A percentile compares a stretch with the other conserved stretches of the same genome.
These are phyloP conservation scores for Colossoma macropomum DNA, from an alignment of 2,113 vertebrate species.

Conservation along the genomic window DNA sequence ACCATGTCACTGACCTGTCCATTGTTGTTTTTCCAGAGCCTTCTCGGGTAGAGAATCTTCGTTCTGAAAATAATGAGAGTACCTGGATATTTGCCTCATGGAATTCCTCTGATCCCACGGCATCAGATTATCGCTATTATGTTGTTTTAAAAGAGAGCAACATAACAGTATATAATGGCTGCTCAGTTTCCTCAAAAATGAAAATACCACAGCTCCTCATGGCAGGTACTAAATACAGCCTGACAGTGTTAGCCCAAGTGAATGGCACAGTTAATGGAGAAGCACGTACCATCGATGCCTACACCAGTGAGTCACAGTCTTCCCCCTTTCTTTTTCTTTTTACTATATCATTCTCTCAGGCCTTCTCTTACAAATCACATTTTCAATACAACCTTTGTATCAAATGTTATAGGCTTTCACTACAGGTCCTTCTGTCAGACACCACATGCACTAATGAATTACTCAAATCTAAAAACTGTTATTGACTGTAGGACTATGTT, in stretches of 20 bases:
- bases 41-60: neutral
- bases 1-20: neutral
- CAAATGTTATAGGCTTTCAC: too few relatives aligned
- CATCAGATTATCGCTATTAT: neutral
- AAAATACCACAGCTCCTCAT: neutral
- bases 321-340: neutral
- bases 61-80: neutral
- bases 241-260: slow-evolving; percentile 20
- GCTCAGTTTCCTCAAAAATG: neutral
- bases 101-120: neutral
- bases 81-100: neutral
- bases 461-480: too few relatives aligned
- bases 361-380: neutral
- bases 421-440: too few relatives aligned
- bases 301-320: slow-evolving; percentile 41
- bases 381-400: too few relatives aligned
- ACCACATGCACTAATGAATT: too few relatives aligned
- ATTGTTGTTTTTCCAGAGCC: slow-evolving; percentile 32
- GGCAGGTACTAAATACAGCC: slow-evolving; percentile 3
- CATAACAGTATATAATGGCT: neutral
- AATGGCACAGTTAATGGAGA: neutral
- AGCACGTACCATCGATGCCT: neutral
- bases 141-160: neutral
- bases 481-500: too few relatives aligned
- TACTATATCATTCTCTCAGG: neutral